phyloP scores from a whole-genome alignment of 2,797 vertebrate genomes.

The Psittacula derbiana region DNA sequence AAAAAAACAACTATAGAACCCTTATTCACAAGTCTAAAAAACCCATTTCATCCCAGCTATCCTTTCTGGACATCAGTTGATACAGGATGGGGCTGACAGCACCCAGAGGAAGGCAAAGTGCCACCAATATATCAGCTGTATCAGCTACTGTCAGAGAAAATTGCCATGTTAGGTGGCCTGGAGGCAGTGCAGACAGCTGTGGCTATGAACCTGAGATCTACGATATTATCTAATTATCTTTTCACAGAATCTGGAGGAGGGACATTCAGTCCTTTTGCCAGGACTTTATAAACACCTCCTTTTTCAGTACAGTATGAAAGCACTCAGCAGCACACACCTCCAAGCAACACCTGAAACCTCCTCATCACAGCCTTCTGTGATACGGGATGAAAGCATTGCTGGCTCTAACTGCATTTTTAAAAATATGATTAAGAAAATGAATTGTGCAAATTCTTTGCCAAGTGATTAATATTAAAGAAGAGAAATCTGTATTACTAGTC shows the following conservation, averaged over 20 bases:
- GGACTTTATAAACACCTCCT: background rate
- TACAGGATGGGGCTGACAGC: background rate
- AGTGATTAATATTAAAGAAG: conserved; percentile 31
- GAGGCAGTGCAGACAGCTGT: background rate
- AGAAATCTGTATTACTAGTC: conserved; percentile 20
- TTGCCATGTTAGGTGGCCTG: background rate
- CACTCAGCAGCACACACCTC: background rate
- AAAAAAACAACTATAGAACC: background rate
- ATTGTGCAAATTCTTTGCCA: background rate
- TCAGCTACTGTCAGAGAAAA: background rate
- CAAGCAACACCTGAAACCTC: background rate
- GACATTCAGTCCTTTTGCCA: background rate
- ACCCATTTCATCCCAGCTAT: background rate
- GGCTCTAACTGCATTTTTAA: background rate
- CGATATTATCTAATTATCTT: background rate
- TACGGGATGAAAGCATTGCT: background rate
- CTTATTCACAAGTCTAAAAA: background rate
- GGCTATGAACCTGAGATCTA: background rate
- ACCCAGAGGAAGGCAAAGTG: background rate
- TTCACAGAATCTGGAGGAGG: background rate
- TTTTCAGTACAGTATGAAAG: background rate
- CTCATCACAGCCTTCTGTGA: background rate
- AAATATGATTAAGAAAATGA: background rate
- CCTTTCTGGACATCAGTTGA: background rate
- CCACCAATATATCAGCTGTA: background rate